Base-by-base conservation (phyloP, 2,797 vertebrate genomes). In the Echiichthys vipera region DNA sequence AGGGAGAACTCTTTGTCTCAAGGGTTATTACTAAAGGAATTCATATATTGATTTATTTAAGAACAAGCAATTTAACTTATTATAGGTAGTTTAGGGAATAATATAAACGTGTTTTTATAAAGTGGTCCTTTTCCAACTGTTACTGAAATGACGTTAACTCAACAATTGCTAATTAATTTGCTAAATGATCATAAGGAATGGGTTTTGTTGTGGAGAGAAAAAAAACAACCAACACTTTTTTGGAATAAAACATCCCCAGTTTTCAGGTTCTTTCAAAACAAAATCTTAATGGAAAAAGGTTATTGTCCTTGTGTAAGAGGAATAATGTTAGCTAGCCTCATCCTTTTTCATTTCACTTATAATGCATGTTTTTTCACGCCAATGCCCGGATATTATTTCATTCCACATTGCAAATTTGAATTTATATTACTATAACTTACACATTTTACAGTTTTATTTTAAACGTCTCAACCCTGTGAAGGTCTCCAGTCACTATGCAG, bases 41-140 rank as follows among this genome's bases (percentile, higher is more conserved):
- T 94, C 94, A 94, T 94, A 95, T 95, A 95, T 94, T 94, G 92
- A 94, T 94, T 95, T 95, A 95, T 95, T 95, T 95, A 95, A 95
- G 82, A 91, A 92, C 89, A 93, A 94, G 87, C 91, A 94, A 95
- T 95, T 95, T 95, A 95, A 95, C 93, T 95, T 95, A 95, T 95
- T 94, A 94, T 95, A 92, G 89, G 91, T 95, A 94, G 93, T 82
- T 89, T 95, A 94, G 94, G 89, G 88, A 91, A 95, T 95, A 95
- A 95, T 95, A 95, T 95, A 95, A 95, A 92, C 69, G 47, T 90
- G 89, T 91, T 93, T 92, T 92, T 92, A 90, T 89, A 88, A 91
- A 85, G 76, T 89, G 87, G 80, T 86, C 85, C 76, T 73, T 91
- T 93, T 91, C 80, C 85, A 92, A 73, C 87, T 93, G 89, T 91